Percentiles rank a stretch among this genome's conserved stretches.
phyloP scores from a whole-genome alignment of 2,113 vertebrate genomes.

The Leptocoma aspasia region DNA sequence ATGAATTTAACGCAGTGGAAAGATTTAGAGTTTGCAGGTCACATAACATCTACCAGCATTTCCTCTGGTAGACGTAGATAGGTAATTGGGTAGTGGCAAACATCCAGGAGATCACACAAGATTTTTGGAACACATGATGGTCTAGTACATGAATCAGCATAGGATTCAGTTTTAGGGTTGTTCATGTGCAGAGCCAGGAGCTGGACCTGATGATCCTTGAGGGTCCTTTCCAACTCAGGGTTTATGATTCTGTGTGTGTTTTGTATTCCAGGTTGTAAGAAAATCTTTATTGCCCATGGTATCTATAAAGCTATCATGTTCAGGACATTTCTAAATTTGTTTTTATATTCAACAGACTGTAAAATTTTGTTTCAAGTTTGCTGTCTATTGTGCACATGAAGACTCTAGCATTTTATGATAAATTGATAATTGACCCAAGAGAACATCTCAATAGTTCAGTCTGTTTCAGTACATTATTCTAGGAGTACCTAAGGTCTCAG shows the following conservation, averaged over 20 bases:
- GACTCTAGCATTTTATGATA: conserved; percentile 15
- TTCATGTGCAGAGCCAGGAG: background rate
- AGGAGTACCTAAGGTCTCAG: conserved; percentile 10
- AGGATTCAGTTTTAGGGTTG: background rate
- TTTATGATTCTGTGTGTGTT: background rate
- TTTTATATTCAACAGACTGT: background rate
- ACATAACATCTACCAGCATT: background rate
- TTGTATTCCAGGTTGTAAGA: background rate
- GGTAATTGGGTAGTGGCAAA: background rate
- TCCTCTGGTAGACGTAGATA: background rate
- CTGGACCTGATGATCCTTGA: background rate
- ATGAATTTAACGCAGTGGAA: background rate
- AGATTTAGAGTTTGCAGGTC: background rate
- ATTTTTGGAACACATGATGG: background rate
- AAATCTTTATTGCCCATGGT: background rate
- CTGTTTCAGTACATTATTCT: conserved; percentile 17
- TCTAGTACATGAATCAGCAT: background rate
- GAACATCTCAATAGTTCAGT: background rate
- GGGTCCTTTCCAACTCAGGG: background rate
- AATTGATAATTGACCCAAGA: conserved; percentile 27
- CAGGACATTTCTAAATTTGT: background rate
- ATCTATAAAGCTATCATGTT: background rate
- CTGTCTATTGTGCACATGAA: background rate
- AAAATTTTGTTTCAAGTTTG: conserved; percentile 25
- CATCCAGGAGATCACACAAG: background rate